Evolutionary conservation across 2,113 vertebrate species (phyloP), one percentile per base, ranked within the genome.

Genomic region (Dolichallabes microphthalmus): DNA sequence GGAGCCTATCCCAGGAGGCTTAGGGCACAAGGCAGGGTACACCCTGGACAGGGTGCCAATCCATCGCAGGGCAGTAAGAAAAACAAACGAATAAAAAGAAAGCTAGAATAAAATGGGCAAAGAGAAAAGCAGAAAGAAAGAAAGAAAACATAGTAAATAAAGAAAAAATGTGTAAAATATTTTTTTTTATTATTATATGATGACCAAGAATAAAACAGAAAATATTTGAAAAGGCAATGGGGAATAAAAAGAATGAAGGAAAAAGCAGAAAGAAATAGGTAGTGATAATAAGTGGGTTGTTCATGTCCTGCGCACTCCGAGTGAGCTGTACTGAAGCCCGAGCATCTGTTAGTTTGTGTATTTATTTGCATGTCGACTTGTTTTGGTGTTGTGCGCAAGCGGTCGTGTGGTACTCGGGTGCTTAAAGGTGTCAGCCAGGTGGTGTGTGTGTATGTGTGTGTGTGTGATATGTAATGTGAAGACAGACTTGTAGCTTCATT

Each of bases 291-390:
- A 45, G 39, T 52, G 45, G 22, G 15, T 45, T 45, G 19, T 39
- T 74, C n/a, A 17, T 55, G n/a, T 2, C n/a, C 52, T 55, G 3
- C n/a, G 11, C n/a, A 77, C 15, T 19, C 52, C 0, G 55, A 78
- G 30, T 58, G 55, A 35, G 58, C 8, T 58, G 15, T 13, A 58
- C 76, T 35, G 76, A 11, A 78, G 53, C 53, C 12, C 1, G 19
- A 78, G 76, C 76, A 78, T 78, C 76, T 78, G 76, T 78, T 78
- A 35, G 76, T 35, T 32, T 58, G 55, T 58, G 76, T 35, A 22
- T 20, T 57, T 78, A 57, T 77, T 77, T 77, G 74, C 20, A 53
- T 32, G 74, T 77, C 55, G 5, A 5, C 55, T 78, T 78, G 53
- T 77, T 77, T 77, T 4, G 15, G 6, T 32, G 74, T 35, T 35